phyloP scores from a whole-genome alignment of 2,113 vertebrate genomes.

The Octodon degus region DNA sequence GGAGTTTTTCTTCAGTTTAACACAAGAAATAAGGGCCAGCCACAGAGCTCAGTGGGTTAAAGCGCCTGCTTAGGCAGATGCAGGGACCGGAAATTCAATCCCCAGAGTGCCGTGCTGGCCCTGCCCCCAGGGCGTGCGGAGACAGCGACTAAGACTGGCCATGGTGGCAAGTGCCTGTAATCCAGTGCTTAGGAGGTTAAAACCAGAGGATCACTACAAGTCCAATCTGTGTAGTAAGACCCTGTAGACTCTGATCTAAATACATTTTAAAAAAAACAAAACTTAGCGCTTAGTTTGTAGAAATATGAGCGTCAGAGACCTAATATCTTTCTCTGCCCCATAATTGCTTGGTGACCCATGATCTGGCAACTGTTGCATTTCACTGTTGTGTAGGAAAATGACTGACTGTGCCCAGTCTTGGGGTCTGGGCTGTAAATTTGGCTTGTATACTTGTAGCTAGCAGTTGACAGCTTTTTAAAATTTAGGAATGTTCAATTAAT shows the following conservation, averaged over 20 bases:
- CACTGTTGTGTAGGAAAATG: background rate
- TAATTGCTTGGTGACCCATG: background rate
- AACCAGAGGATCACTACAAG: too few relatives aligned
- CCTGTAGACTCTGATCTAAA: too few relatives aligned
- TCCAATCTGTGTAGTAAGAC: too few relatives aligned
- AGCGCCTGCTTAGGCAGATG: too few relatives aligned
- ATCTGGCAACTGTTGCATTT: background rate
- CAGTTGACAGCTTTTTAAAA: background rate
- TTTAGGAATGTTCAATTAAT: background rate
- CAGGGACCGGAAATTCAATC: too few relatives aligned
- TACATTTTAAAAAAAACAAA: background rate
- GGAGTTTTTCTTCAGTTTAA: background rate
- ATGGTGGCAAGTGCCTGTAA: too few relatives aligned
- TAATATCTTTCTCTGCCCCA: background rate
- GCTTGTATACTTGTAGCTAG: background rate
- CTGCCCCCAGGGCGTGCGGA: too few relatives aligned
- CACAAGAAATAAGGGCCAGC: background rate
- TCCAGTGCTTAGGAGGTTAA: too few relatives aligned
- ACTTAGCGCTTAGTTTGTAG: background rate
- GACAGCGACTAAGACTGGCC: too few relatives aligned
- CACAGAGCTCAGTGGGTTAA: too few relatives aligned
- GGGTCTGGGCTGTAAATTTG: background rate
- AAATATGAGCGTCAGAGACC: constrained; percentile 35
- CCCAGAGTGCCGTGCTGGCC: too few relatives aligned
- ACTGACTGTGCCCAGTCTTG: background rate